Evolutionary conservation across 2,888 invertebrate genomes (phyloP), one percentile per base, ranked within the genome.

Genomic region (Pterostichus niger): DNA sequence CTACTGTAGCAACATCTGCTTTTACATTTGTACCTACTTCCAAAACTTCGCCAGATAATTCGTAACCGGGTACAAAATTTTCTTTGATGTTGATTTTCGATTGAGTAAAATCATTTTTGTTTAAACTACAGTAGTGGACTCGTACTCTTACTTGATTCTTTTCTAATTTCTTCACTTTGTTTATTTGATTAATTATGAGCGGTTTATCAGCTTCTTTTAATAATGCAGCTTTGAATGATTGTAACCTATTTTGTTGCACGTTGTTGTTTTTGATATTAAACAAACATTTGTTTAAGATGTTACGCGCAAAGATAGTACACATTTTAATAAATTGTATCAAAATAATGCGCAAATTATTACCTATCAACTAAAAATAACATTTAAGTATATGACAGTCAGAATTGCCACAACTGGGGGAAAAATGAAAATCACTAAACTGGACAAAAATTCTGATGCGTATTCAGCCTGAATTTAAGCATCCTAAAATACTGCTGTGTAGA

Each of bases 1-100:
- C 94, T 24, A 90, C 88, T 85, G 90, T 89, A 64, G 91, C 90
- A 7, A 90, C 90, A 46, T 87, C 85, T 61, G 87, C 87, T 83
- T 89, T 86, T 9, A 91, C 90, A 15, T 91, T 91, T 46, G 89
- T 89, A 0, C 93, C 92, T 35, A 93, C 90, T 88, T 93, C 92
- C 17, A 92, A 68, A 49, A 94, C 90, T 87, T 92, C 92, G 0
- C 94, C 95, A 40, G 91, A 90, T 9, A 93, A 87, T 88, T 95
- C 95, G 88, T 92, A 93, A 6, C 95, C 95, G 78, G 94, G 93
- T 33, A 93, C 89, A 86, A 92, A 92, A 0, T 94, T 94, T 84
- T 91, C 88, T 0, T 86, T 87, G 3, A 90, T 90, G 84, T 91
- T 90, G 52, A 90, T 89, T 85, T 90, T 88, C 85, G 92, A 91